Base-by-base conservation (phyloP, 2,113 vertebrate species). In the Seriola aureovittata region DNA sequence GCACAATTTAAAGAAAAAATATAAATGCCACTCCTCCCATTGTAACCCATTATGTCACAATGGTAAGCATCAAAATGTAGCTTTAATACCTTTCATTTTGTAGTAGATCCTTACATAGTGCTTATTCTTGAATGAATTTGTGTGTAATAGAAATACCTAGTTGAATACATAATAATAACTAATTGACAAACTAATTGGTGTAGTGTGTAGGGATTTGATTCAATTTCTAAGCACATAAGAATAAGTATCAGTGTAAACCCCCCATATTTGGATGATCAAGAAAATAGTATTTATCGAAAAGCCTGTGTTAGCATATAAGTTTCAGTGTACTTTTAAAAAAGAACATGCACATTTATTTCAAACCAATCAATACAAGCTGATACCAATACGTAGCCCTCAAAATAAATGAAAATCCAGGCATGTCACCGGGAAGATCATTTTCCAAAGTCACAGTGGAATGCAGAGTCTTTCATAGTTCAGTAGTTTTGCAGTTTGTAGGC, bases 301-400 rank as follows among this genome's bases (percentile, higher is more conserved):
- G 64, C 8, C 32, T 3, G 3, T 58, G 5, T 9, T 3, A 14
- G 44, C 9, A 46, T 7, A 32, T 23, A n/a, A 0, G 16, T 48
- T 13, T 48, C 10, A 6, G 5, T 52, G n/a, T n/a, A 48, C 44
- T 52, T 80, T 75, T 44, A 57, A 64, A 79, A 42, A 68, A 64
- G 75, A 42, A 12, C 42, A 84, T 50, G 32, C 59, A 82, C 44
- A 63, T 89, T 89, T 89, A 89, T 91, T 92, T 59, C 34, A 75
- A 83, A 25, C 88, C 75, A 78, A 78, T 70, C 57, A 80, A 44
- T 23, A 84, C 58, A 85, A 74, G 38, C 48, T 63, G 19, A 85
- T 13, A 78, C 52, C 73, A 64, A 85, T 14, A 84, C 32, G 40
- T 10, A 54, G 2, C 64, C 71, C 76, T 57, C 25, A 57, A 44